Conservation (phyloP, 2,113 vertebrate genomes). For the Eonycteris spelaea region DNA sequence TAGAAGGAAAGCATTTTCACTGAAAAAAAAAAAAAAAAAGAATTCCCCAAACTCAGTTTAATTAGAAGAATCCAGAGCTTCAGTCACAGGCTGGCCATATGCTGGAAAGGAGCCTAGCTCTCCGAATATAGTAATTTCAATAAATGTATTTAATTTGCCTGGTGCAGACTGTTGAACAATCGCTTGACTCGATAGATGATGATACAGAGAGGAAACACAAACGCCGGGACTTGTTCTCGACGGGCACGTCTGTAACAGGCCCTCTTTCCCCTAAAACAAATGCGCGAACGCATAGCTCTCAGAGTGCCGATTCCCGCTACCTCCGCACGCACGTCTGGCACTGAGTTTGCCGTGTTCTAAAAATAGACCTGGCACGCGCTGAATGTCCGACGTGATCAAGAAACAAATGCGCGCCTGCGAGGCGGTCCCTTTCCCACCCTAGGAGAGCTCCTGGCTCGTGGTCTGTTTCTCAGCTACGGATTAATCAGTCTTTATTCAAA, state of each 20-base stretch:
- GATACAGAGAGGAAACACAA: background rate
- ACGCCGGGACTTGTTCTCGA: background rate
- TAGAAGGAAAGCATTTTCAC: background rate
- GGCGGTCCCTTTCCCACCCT: background rate
- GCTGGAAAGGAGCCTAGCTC: background rate
- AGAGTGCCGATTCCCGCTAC: background rate
- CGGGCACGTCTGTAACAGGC: background rate
- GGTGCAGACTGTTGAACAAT: background rate
- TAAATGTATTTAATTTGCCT: background rate
- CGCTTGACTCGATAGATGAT: background rate
- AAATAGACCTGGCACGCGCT: background rate
- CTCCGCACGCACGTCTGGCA: background rate
- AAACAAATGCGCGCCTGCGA: slow-evolving; percentile 25
- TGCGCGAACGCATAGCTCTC: background rate
- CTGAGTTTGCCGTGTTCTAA: slow-evolving; percentile 41
- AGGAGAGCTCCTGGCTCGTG: background rate
- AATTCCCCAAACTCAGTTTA: background rate
- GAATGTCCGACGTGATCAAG: slow-evolving; percentile 47
- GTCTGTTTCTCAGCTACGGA: slow-evolving; percentile 30
- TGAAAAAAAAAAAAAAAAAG: background rate
- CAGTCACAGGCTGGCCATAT: background rate
- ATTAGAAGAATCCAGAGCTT: slow-evolving; percentile 21
- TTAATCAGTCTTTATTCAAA: background rate
- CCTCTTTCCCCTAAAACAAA: background rate
- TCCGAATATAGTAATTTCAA: background rate